Conservation (phyloP, 64 coral and sea anemone genomes). For the Montipora cactus region DNA sequence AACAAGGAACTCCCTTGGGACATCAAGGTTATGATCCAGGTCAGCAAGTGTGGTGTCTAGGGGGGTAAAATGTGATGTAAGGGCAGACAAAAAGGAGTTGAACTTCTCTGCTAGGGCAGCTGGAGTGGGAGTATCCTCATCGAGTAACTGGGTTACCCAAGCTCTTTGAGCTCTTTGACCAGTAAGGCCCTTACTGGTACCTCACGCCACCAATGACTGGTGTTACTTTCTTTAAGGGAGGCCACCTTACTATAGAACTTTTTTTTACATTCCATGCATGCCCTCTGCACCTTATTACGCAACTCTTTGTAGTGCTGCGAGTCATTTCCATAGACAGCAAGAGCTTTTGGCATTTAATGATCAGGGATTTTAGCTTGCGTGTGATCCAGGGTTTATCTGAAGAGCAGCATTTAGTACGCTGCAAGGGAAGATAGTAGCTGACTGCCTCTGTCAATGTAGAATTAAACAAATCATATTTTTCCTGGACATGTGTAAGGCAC, state of each 20-base stretch:
- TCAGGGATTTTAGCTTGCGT: not conserved
- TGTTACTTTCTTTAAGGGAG: conserved; percentile 54
- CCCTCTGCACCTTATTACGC: conserved; percentile 44
- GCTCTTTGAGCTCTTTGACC: conserved; percentile 45
- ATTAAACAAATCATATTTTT: too few relatives aligned
- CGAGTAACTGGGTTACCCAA: conserved; percentile 58
- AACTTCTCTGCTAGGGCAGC: conserved; percentile 11
- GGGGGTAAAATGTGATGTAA: too few relatives aligned
- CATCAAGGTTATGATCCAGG: too few relatives aligned
- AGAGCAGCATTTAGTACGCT: too few relatives aligned
- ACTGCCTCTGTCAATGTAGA: too few relatives aligned
- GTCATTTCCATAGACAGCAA: conserved; percentile 17
- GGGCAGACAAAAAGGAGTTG: not conserved
- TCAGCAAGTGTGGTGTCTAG: too few relatives aligned
- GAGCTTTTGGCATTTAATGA: conserved; percentile 13
- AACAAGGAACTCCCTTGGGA: too few relatives aligned
- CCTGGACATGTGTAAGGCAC: too few relatives aligned
- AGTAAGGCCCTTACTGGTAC: conserved; percentile 44
- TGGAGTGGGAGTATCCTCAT: conserved; percentile 43
- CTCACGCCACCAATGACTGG: conserved; percentile 56
- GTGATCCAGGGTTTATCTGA: too few relatives aligned
- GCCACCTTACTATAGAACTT: conserved; percentile 54
- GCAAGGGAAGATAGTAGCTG: too few relatives aligned
- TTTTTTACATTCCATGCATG: conserved; percentile 46
- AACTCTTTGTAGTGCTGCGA: conserved; percentile 35